Base-by-base conservation (phyloP, 2,888 invertebrate species). In the Scrobipalpa costella region DNA sequence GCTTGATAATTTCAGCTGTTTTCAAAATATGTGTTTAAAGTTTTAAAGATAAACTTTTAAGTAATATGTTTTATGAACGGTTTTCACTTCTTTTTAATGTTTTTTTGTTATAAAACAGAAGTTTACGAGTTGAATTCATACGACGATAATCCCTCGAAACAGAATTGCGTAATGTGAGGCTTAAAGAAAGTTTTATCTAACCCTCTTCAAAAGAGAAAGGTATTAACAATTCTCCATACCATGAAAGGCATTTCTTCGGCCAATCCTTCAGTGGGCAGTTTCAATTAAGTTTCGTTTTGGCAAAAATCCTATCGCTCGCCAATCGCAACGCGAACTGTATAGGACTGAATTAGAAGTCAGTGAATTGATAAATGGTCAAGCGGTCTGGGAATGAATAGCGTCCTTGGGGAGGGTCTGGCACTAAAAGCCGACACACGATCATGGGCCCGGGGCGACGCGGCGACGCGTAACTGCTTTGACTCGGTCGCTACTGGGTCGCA, bases 311-410 rank as follows among this genome's bases (percentile, higher is more conserved):
- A 34, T 55, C 55, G 15, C 8, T 33, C 11, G 33, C 55, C 55
- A 34, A 55, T 55, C 33, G 34, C 27, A 15, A 11, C 34, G 34
- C 15, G 55, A 34, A 55, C 50, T 55, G 34, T 55, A n/a, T 55
- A 34, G 33, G n/a, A 63, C 61, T 63, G 50, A 44, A 61, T 61
- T 63, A 63, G 61, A 61, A 61, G 52, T 63, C 50, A 60, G 15
- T 57, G 47, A 61, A 61, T 58, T 57, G 57, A 61, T 66, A 62
- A 64, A 64, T 44, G 64, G 62, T 58, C 34, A 21, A 63, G 38
- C 44, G 63, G 17, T 49, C 40, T 17, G 2, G 36, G 58, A 33
- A 49, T 66, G 58, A 62, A 66, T 63, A 38, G 61, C 21, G 13
- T 61, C 57, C 57, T 49, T 17, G 65, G 60, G 38, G 19, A 36